These are phyloP conservation scores for Adelges cooleyi DNA, from an alignment of 1,140 invertebrate species.

Conservation along the genomic window DNA sequence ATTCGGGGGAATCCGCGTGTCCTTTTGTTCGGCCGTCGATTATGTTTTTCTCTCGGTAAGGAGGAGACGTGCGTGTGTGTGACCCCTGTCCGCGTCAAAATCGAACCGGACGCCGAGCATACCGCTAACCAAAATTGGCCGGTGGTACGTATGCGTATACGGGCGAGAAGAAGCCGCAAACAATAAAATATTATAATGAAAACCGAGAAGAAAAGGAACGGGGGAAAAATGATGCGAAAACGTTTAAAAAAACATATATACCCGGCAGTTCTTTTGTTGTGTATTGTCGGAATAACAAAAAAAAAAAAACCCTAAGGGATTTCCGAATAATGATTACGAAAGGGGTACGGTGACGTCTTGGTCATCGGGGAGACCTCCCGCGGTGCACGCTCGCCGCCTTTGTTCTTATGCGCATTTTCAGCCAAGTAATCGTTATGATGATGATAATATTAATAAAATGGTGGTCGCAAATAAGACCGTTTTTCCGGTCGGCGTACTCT, in stretches of 20 bases:
- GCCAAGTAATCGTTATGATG: not conserved
- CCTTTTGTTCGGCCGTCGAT: slow-evolving; percentile 15
- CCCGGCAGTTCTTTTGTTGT: slow-evolving; percentile 13
- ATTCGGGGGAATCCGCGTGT: slow-evolving; percentile 16
- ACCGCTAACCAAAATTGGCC: slow-evolving; percentile 26
- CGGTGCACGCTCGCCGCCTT: not conserved
- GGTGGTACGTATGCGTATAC: not conserved
- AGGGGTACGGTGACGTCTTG: slow-evolving; percentile 2
- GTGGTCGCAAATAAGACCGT: not conserved
- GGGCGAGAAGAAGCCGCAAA: slow-evolving; percentile 7
- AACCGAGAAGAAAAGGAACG: not conserved
- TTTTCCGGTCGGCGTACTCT: slow-evolving; percentile 8
- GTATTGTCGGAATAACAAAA: not conserved
- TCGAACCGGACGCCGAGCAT: slow-evolving; percentile 2
- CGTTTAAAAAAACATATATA: slow-evolving; percentile 24
- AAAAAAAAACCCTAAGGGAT: slow-evolving; percentile 12
- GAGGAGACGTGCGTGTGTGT: not conserved
- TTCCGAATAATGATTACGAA: slow-evolving; percentile 6
- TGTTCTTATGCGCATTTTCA: not conserved
- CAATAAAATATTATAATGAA: slow-evolving; percentile 11
- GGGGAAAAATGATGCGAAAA: slow-evolving; percentile 11
- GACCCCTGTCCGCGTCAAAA: slow-evolving; percentile 20
- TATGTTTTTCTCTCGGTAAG: not conserved
- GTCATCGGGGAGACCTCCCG: slow-evolving; percentile 12
- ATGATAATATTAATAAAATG: not conserved